These are phyloP conservation scores for Clupea harengus DNA, from an alignment of 2,113 vertebrate species.

Conservation along the genomic window DNA sequence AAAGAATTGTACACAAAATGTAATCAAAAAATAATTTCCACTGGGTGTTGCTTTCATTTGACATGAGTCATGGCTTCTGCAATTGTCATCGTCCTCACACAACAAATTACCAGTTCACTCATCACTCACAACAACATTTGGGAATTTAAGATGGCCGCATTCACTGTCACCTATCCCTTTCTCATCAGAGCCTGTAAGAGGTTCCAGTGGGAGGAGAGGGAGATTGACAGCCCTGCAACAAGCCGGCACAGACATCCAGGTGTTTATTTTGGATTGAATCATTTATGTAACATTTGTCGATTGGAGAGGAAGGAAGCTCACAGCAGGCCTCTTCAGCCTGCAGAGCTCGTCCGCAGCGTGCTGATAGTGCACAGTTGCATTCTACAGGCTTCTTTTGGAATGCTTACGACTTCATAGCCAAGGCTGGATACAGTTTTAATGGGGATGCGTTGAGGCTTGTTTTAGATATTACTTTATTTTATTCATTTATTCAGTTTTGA, in stretches of 20 bases:
- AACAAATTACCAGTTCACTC: not conserved
- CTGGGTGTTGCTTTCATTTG: not conserved
- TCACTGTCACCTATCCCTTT: not conserved
- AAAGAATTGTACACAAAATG: not conserved
- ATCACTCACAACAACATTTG: not conserved
- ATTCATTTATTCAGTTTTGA: not conserved
- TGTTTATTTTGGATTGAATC: slow-evolving; percentile 53
- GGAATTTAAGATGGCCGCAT: not conserved
- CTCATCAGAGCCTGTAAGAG: slow-evolving; percentile 3
- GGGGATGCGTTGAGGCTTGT: not conserved
- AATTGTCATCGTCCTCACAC: not conserved
- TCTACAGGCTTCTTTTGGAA: not conserved
- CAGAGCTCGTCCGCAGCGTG: not conserved
- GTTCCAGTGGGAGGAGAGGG: not conserved
- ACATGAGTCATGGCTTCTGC: not conserved
- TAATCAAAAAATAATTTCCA: not conserved
- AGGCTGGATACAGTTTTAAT: not conserved
- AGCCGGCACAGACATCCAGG: slow-evolving; percentile 30
- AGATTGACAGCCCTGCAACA: slow-evolving; percentile 32
- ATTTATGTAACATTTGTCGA: slow-evolving; percentile 53
- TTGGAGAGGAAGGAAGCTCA: slow-evolving; percentile 45
- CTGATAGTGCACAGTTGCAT: not conserved
- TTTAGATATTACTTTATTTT: not conserved
- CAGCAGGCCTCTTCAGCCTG: slow-evolving; percentile 39
- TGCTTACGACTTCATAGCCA: not conserved